Percentiles rank a stretch among this genome's conserved stretches.
Conservation (phyloP, 2,113 vertebrate genomes). For the Plotosus lineatus region DNA sequence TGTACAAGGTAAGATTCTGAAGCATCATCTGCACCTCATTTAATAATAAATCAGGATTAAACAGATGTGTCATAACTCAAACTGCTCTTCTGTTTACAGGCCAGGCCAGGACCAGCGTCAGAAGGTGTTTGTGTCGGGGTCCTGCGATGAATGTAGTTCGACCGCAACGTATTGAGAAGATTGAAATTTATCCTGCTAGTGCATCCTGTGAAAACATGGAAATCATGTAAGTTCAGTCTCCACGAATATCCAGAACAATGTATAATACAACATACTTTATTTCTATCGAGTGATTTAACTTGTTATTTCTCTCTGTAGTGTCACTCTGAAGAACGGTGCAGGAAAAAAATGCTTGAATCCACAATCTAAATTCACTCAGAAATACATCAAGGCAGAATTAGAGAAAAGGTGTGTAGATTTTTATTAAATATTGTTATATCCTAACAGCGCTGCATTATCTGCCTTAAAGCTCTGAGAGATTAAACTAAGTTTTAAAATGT, state of each 20-base stretch:
- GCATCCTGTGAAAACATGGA: conserved; percentile 42
- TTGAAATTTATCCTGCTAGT: conserved; percentile 41
- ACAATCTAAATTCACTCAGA: conserved; percentile 33
- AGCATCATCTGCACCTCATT: neutral
- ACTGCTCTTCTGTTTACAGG: conserved; percentile 31
- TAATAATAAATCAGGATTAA: neutral
- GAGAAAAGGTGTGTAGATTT: conserved; percentile 14
- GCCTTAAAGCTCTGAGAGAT: no score
- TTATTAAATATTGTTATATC: neutral
- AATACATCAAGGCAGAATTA: conserved; percentile 12
- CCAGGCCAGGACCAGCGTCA: neutral
- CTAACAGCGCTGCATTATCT: neutral
- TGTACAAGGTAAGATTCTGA: conserved; percentile 36
- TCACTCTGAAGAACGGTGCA: conserved; percentile 43
- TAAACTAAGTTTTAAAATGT: neutral
- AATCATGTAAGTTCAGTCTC: conserved; percentile 43
- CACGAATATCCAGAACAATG: neutral
- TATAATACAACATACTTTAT: neutral
- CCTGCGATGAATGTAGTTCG: conserved; percentile 1
- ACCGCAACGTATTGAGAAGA: conserved; percentile 13
- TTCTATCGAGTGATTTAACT: neutral
- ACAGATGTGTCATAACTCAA: neutral
- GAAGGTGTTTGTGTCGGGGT: conserved; percentile 45
- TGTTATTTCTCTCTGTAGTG: conserved; percentile 31
- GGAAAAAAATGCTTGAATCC: conserved; percentile 48